phyloP scores from a whole-genome alignment of 2,888 invertebrate species.

The Lasioglossum figueresi region DNA sequence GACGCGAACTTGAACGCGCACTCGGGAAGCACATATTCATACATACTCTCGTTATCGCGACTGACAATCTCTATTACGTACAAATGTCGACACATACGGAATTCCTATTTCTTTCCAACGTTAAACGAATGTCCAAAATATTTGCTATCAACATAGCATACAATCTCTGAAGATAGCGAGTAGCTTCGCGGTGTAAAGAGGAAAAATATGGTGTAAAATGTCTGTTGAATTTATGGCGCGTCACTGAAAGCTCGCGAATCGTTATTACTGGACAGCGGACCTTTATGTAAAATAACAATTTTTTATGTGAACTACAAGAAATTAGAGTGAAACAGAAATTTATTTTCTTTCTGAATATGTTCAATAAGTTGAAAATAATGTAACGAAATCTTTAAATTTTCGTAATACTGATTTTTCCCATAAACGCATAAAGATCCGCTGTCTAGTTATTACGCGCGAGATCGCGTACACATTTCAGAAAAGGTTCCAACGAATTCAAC shows the following conservation, averaged over 20 bases:
- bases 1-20: not conserved
- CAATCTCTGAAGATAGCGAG: not conserved
- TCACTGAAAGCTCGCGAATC: not conserved
- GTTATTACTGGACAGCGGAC: not conserved
- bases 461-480: not conserved
- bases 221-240: not conserved
- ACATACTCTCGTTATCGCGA: conserved; percentile 50
- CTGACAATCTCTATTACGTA: conserved; percentile 63
- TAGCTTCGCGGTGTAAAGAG: no score
- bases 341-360: no score
- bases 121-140: not conserved
- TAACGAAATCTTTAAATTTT: no score
- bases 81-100: conserved; percentile 23
- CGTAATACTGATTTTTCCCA: no score
- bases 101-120: conserved; percentile 15
- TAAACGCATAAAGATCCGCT: no score
- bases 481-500: not conserved
- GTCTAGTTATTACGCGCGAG: not conserved
- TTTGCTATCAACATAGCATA: not conserved
- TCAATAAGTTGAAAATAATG: no score
- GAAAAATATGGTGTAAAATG: not conserved
- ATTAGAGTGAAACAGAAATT: no score
- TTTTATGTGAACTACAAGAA: no score
- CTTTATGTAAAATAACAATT: no score
- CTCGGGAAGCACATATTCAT: not conserved